Evolutionary conservation across 2,888 invertebrate genomes (phyloP).

Genomic region (Eustalomyia histrio): DNA sequence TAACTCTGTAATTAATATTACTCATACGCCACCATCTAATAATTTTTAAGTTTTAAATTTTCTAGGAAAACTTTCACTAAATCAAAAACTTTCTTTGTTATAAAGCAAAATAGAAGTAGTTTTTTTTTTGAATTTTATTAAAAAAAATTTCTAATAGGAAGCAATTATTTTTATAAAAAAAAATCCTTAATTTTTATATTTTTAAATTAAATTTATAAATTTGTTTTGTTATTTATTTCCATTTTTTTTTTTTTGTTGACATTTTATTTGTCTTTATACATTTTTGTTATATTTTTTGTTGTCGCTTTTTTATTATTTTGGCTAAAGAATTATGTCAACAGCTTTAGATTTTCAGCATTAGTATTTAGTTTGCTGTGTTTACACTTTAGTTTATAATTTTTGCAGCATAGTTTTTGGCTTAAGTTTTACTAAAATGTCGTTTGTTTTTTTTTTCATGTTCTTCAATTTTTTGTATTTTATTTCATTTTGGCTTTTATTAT

Average conservation of each 20-base stretch:
- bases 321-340: constrained; percentile 67
- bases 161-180: too few species aligned
- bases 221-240: constrained; percentile 10
- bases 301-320: constrained; percentile 47
- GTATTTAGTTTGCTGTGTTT: constrained; percentile 54
- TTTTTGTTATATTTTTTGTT: not conserved
- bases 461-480: constrained; percentile 28
- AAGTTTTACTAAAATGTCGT: constrained; percentile 66
- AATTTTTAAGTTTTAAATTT: too few species aligned
- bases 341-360: constrained; percentile 55
- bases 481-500: constrained; percentile 70
- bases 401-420: constrained; percentile 77
- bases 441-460: not conserved
- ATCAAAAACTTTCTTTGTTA: too few species aligned
- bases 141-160: too few species aligned
- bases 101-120: too few species aligned
- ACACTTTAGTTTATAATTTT: constrained; percentile 68
- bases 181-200: not conserved
- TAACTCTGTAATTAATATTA: not conserved
- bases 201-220: constrained; percentile 15
- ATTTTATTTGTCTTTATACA: not conserved
- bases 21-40: not conserved
- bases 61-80: too few species aligned
- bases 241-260: not conserved
- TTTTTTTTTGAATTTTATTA: too few species aligned